These are phyloP conservation scores for Centropyge bicolor DNA, from an alignment of 2,797 vertebrate genomes.

Conservation along the genomic window DNA sequence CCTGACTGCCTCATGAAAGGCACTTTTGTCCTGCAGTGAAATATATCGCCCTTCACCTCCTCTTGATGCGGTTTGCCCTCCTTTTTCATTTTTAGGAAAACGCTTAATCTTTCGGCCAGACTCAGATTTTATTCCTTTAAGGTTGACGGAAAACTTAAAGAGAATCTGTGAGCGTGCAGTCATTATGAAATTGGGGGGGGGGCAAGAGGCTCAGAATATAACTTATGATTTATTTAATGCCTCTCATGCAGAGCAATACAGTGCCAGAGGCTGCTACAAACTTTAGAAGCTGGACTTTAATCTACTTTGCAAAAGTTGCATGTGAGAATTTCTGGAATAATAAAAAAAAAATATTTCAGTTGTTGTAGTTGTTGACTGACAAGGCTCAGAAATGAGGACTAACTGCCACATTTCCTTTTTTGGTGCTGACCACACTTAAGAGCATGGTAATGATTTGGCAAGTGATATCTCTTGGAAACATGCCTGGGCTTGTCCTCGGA, in stretches of 20 bases:
- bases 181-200: constrained; percentile 40
- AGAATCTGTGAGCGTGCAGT: constrained; percentile 53
- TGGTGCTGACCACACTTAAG: constrained; percentile 42
- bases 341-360: neutral
- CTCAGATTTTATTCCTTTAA: constrained; percentile 46
- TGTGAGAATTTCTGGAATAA: constrained; percentile 9
- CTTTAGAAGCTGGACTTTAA: constrained; percentile 25
- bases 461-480: constrained; percentile 72
- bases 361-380: constrained; percentile 19
- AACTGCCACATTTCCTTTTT: constrained; percentile 39
- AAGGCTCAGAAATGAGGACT: neutral
- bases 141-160: constrained; percentile 68
- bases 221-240: constrained; percentile 41
- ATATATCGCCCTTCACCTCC: constrained; percentile 82
- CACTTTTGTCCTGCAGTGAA: constrained; percentile 84
- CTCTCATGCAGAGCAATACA: constrained; percentile 28
- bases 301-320: constrained; percentile 18
- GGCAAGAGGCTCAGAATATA: constrained; percentile 50
- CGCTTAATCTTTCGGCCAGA: constrained; percentile 57
- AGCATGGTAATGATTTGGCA: constrained; percentile 49
- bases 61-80: constrained; percentile 83
- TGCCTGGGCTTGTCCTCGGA: constrained; percentile 77
- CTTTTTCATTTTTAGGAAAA: constrained; percentile 76
- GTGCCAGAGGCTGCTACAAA: constrained; percentile 36
- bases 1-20: constrained; percentile 80